A percentile compares a stretch with the other conserved stretches of the same genome.
Conservation (phyloP, 2,888 invertebrate genomes). For the Nowickia ferox region DNA sequence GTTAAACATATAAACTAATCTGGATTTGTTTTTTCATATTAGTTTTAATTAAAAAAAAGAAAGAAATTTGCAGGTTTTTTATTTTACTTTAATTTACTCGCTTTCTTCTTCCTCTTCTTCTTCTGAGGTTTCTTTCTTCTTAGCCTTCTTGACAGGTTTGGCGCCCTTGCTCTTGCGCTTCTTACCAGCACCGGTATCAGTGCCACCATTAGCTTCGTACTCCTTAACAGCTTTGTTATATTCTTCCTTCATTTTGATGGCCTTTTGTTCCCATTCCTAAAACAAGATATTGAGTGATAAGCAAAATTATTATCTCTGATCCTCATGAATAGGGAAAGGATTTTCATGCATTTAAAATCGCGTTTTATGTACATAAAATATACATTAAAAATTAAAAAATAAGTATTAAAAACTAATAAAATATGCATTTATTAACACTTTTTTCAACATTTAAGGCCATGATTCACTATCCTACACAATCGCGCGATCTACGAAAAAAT, state of each 20-base stretch:
- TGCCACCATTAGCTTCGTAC: conserved; percentile 91
- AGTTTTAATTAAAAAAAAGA: conserved; percentile 58
- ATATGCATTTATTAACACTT: too few relatives aligned
- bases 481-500: too few relatives aligned
- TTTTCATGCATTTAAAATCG: too few relatives aligned
- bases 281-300: conserved; percentile 28
- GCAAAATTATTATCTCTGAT: neutral
- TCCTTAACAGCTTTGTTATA: conserved; percentile 95
- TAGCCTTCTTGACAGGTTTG: conserved; percentile 83
- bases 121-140: conserved; percentile 87
- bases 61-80: conserved; percentile 66
- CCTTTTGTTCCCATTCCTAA: conserved; percentile 96
- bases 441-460: too few relatives aligned
- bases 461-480: too few relatives aligned
- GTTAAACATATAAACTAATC: conserved; percentile 72
- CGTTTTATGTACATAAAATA: too few relatives aligned
- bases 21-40: conserved; percentile 46
- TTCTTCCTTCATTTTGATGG: conserved; percentile 93
- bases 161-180: conserved; percentile 85
- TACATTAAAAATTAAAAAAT: too few relatives aligned
- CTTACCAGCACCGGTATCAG: conserved; percentile 85
- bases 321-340: too few relatives aligned
- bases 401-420: too few relatives aligned
- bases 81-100: conserved; percentile 84
- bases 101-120: conserved; percentile 87